Evolutionary conservation across 1,140 invertebrate genomes (phyloP), one percentile per base, ranked within the genome.

Genomic region (Megathymus violae): DNA sequence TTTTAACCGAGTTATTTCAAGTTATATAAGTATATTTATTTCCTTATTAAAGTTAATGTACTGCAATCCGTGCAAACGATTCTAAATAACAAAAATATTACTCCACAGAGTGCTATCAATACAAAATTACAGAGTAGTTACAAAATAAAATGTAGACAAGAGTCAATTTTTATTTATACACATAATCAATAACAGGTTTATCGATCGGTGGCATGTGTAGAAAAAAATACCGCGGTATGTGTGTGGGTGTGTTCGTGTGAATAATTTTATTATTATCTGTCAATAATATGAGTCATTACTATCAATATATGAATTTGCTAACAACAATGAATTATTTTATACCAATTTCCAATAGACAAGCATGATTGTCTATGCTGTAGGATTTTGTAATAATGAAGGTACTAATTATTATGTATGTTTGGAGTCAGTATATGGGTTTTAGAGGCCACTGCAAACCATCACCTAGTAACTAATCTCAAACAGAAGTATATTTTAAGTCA

Each of bases 11-110:
- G n/a, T n/a, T 11, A n/a, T 11, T 36, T 11, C 7, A n/a, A 11
- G 1, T 36, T 36, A 36, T 4, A n/a, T 36, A 36, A 36, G n/a
- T 36, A 11, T 36, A 11, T 31, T 31, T 10, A 36, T 2, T 7
- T 36, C 34, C 34, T 36, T 11, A 36, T 36, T n/a, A 36, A 36
- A 22, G 19, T 22, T n/a, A n/a, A n/a, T n/a, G n/a, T n/a, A n/a
- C n/a, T n/a, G n/a, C n/a, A n/a, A n/a, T n/a, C n/a, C n/a, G n/a
- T n/a, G n/a, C n/a, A n/a, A n/a, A n/a, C n/a, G n/a, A n/a, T n/a
- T n/a, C n/a, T n/a, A n/a, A n/a, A n/a, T n/a, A n/a, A n/a, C n/a
- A n/a, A n/a, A n/a, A n/a, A n/a, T n/a, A n/a, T n/a, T n/a, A n/a
- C n/a, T n/a, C n/a, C n/a, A n/a, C n/a, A n/a, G n/a, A n/a, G n/a